phyloP scores from a whole-genome alignment of 2,888 invertebrate species.

The Melolontha melolontha region DNA sequence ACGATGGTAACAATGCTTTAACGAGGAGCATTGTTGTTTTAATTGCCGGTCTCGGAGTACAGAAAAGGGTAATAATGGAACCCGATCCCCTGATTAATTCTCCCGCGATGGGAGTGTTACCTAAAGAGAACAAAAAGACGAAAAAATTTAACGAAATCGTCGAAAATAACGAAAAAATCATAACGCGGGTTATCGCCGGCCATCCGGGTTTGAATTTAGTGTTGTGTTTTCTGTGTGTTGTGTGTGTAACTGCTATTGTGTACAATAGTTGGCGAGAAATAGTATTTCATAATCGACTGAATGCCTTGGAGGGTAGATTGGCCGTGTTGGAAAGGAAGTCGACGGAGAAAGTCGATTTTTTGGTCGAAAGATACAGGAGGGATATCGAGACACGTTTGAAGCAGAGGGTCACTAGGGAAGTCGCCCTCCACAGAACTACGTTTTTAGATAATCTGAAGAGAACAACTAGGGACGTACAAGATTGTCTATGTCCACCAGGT shows the following conservation, averaged over 20 bases:
- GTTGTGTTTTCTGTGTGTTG: slow-evolving; percentile 74
- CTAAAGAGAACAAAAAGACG: slow-evolving; percentile 51
- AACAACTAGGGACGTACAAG: slow-evolving; percentile 71
- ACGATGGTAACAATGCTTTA: slow-evolving; percentile 54
- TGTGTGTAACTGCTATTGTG: slow-evolving; percentile 73
- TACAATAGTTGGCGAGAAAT: slow-evolving; percentile 72
- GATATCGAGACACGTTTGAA: slow-evolving; percentile 67
- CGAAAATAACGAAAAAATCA: slow-evolving; percentile 23
- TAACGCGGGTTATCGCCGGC: slow-evolving; percentile 20
- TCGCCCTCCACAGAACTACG: slow-evolving; percentile 47
- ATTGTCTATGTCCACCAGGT: slow-evolving; percentile 83
- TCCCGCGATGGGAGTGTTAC: slow-evolving; percentile 43
- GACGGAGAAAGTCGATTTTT: slow-evolving; percentile 62
- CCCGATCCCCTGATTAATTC: slow-evolving; percentile 58
- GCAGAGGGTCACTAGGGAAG: slow-evolving; percentile 63
- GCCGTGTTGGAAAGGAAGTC: slow-evolving; percentile 68
- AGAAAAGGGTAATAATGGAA: slow-evolving; percentile 58
- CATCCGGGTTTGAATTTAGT: slow-evolving; percentile 63
- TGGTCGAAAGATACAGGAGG: slow-evolving; percentile 69
- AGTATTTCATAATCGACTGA: slow-evolving; percentile 68
- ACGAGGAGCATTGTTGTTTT: slow-evolving; percentile 54
- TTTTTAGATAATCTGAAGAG: slow-evolving; percentile 59
- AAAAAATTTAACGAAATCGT: slow-evolving; percentile 39
- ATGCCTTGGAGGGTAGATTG: slow-evolving; percentile 71
- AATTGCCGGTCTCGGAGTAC: slow-evolving; percentile 20